Base-by-base conservation (phyloP, 2,113 vertebrate genomes). In the Forbesichthys agassizii region DNA sequence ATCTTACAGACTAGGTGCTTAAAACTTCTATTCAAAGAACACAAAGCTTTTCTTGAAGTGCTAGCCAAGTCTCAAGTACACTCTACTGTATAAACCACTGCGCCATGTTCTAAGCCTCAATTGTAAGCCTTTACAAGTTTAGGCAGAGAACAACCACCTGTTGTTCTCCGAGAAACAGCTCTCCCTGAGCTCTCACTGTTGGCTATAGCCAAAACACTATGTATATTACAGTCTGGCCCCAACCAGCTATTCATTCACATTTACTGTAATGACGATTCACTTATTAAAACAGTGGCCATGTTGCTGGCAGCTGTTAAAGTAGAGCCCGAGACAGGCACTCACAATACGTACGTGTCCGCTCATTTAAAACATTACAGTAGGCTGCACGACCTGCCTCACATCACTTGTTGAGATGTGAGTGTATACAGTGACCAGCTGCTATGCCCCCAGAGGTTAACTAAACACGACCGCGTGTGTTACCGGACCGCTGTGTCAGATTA, bases 11-110 rank as follows among this genome's bases (percentile, higher is more conserved):
- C 71, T 77, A 66, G 80, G 73, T 71, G 74, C 61, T 20, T 75
- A 42, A 77, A 74, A 46, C 76, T 62, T 79, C 46, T 82, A 48
- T 74, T 83, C 76, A 78, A 36, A 42, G 57, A 68, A 59, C 20
- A 70, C 61, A 77, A 57, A 8, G 69, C 51, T 48, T 33, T 68
- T 71, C 54, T 75, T 46, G 62, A 52, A 77, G 47, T 54, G 33
- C 46, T 64, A 7, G 12, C 3, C 12, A 11, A 48, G 47, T 18
- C 42, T 46, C 42, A 11, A 61, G 55, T 48, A 52, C 13, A 70
- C 33, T 13, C 33, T 64, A 70, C 33, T 13, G 20, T 64, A 42
- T 63, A 18, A 60, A 66, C 64, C 69, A 18, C 55, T 61, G 33
- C 27, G 27, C 52, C 42, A 1, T 13, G 10, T 61, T 72, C 52